Conservation (phyloP, 2,888 invertebrate species). For the Erebia palarica region DNA sequence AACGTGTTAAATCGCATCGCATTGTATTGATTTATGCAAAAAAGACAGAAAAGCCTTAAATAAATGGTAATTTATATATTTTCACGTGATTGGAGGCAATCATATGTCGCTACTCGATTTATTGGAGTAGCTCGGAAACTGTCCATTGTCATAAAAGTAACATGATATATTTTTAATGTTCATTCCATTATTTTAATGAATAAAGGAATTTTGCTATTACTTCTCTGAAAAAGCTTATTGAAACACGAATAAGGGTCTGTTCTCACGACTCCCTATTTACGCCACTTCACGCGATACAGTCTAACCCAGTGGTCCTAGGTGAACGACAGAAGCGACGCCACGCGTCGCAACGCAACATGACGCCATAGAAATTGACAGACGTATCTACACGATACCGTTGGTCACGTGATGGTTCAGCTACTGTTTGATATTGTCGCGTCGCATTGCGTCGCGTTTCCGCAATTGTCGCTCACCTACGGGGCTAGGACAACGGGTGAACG, state of each 20-base stretch:
- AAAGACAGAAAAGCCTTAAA: conserved; percentile 36
- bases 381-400: no score
- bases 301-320: no score
- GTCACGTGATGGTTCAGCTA: no score
- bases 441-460: no score
- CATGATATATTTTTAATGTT: conserved; percentile 19
- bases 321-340: no score
- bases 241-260: neutral
- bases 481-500: no score
- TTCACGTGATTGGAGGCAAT: conserved; percentile 39
- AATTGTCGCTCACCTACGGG: no score
- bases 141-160: conserved; percentile 16
- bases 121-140: conserved; percentile 22
- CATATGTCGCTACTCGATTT: conserved; percentile 27
- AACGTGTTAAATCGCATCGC: conserved; percentile 24
- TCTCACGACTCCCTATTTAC: neutral
- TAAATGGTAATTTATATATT: conserved; percentile 41
- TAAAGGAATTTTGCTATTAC: neutral
- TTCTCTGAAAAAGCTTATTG: neutral
- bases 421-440: no score
- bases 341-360: no score
- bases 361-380: no score
- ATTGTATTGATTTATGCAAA: conserved; percentile 37
- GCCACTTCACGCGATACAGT: no score
- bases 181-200: neutral